Conservation (phyloP, 2,113 vertebrate genomes). For the Tetrao urogallus region DNA sequence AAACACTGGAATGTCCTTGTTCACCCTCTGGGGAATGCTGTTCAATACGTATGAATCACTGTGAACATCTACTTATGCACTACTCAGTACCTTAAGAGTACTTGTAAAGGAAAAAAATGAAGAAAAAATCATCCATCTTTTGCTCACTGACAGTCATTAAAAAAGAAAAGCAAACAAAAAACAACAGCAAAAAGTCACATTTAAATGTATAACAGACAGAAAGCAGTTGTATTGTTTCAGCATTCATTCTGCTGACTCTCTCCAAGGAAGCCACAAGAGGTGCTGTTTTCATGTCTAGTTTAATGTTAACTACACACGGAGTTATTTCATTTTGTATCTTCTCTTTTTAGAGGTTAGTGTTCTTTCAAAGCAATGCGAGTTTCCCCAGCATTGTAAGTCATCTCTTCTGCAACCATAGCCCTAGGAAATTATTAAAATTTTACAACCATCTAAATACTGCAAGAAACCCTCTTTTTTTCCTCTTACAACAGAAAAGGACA, state of each 20-base stretch:
- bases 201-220: slow-evolving; percentile 16
- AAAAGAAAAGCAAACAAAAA: background rate
- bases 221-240: slow-evolving; percentile 30
- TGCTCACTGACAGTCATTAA: slow-evolving; percentile 35
- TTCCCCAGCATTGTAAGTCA: slow-evolving; percentile 66
- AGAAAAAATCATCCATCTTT: slow-evolving; percentile 53
- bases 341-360: slow-evolving; percentile 62
- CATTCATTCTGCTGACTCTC: slow-evolving; percentile 18
- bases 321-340: background rate
- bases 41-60: background rate
- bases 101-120: background rate
- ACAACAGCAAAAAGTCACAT: background rate
- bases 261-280: slow-evolving; percentile 30
- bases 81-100: slow-evolving; percentile 11
- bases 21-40: background rate
- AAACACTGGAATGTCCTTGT: slow-evolving; percentile 1
- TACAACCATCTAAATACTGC: slow-evolving; percentile 47
- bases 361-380: slow-evolving; percentile 58
- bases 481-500: background rate
- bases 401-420: slow-evolving; percentile 53
- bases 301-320: slow-evolving; percentile 49
- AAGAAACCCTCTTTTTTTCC: background rate
- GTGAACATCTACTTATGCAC: background rate
- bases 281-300: slow-evolving; percentile 56
- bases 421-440: slow-evolving; percentile 73